Evolutionary conservation across 1,140 invertebrate species (phyloP).

Genomic region (Portunus trituberculatus): DNA sequence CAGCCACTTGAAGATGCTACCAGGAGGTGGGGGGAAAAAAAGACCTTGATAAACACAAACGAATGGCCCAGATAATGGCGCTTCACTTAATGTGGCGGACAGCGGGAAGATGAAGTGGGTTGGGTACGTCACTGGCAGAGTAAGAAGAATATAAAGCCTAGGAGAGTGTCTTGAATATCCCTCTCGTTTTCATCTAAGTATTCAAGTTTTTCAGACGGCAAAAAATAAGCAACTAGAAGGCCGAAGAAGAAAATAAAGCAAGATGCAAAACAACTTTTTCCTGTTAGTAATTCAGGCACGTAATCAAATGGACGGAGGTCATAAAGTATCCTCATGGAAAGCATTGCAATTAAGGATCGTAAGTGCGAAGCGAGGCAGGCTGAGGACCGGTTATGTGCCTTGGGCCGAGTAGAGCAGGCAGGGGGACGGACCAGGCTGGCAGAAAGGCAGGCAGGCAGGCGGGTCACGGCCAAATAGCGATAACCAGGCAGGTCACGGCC

Average conservation of each 20-base stretch:
- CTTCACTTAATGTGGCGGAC: neutral
- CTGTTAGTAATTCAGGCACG: neutral
- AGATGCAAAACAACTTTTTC: neutral
- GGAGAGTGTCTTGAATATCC: neutral
- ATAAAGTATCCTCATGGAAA: neutral
- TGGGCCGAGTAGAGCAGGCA: neutral
- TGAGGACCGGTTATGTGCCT: neutral
- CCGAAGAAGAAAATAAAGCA: neutral
- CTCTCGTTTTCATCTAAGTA: neutral
- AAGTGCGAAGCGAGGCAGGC: neutral
- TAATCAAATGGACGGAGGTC: neutral
- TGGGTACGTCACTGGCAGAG: neutral
- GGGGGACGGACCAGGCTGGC: neutral
- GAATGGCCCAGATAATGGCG: neutral
- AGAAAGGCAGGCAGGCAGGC: neutral
- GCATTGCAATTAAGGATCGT: neutral
- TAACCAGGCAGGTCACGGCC: neutral
- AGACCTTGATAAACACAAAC: neutral
- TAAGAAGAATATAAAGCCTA: neutral
- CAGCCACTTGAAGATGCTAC: too few relatives aligned
- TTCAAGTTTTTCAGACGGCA: neutral
- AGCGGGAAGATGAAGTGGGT: neutral
- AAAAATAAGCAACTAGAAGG: neutral
- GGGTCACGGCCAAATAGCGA: neutral
- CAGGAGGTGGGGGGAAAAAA: neutral